A percentile compares a stretch with the other conserved stretches of the same genome.
phyloP scores from a whole-genome alignment of 2,113 vertebrate genomes.

The Motacilla tschutschensis region DNA sequence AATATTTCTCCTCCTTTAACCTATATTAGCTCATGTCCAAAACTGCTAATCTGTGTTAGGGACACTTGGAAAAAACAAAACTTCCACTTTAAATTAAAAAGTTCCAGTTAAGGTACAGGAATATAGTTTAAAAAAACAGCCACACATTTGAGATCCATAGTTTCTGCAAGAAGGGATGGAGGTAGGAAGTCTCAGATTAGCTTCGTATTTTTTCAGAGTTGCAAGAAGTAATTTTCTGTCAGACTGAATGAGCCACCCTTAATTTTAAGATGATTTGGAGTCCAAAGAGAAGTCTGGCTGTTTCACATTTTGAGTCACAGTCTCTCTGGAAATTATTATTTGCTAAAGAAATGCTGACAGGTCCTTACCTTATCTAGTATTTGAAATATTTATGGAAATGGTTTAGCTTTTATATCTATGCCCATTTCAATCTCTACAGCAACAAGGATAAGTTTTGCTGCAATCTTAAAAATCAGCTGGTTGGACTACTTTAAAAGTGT shows the following conservation, averaged over 20 bases:
- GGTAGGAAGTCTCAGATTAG: background rate
- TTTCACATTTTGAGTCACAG: background rate
- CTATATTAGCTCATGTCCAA: background rate
- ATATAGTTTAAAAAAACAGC: background rate
- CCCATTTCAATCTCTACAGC: background rate
- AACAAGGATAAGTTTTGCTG: background rate
- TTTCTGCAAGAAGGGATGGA: background rate
- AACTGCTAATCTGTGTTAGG: background rate
- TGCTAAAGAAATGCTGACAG: slow-evolving; percentile 5
- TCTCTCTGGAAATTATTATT: slow-evolving; percentile 6
- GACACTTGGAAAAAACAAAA: background rate
- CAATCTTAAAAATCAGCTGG: background rate
- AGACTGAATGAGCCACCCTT: background rate
- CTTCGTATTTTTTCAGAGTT: background rate
- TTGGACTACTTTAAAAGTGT: background rate
- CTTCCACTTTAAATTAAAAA: background rate
- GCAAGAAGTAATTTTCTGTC: background rate
- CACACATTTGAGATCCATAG: background rate
- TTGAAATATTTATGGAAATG: slow-evolving; percentile 10
- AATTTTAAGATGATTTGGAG: background rate
- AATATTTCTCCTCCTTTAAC: background rate
- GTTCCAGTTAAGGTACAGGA: background rate
- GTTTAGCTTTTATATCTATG: slow-evolving; percentile 1
- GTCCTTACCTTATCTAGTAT: background rate
- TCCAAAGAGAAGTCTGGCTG: background rate